Conservation (phyloP, 2,113 vertebrate species). For the Butorides virescens region DNA sequence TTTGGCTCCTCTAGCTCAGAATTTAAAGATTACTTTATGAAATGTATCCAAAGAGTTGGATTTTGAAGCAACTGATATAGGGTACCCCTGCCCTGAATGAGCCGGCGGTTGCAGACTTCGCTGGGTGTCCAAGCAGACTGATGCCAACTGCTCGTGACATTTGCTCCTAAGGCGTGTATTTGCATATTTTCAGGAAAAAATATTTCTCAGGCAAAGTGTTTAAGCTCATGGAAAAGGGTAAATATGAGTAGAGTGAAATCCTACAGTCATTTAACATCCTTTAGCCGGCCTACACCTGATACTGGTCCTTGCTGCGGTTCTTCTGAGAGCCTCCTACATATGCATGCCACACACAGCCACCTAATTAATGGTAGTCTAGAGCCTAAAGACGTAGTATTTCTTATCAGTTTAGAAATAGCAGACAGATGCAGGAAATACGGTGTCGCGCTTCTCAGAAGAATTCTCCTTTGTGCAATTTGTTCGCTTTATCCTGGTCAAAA, state of each 20-base stretch:
- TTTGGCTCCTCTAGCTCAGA: background rate
- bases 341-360: background rate
- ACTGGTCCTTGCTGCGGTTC: background rate
- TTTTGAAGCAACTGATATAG: background rate
- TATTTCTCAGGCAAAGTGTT: background rate
- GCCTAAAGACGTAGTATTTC: slow-evolving; percentile 52
- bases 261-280: background rate
- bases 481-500: slow-evolving; percentile 42
- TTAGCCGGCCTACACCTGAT: background rate
- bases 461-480: slow-evolving; percentile 54
- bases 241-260: background rate
- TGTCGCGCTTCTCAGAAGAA: slow-evolving; percentile 25
- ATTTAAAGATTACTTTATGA: background rate
- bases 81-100: background rate
- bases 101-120: background rate
- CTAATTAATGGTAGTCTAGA: slow-evolving; percentile 55
- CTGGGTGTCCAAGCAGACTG: background rate
- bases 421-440: slow-evolving; percentile 53
- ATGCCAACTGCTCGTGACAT: fast-evolving
- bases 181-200: background rate
- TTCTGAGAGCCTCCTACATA: slow-evolving; percentile 7
- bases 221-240: background rate
- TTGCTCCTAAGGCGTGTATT: background rate
- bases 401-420: slow-evolving; percentile 61
- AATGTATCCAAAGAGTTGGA: background rate